Conservation (phyloP, 2,888 invertebrate genomes). For the Agapostemon virescens region DNA sequence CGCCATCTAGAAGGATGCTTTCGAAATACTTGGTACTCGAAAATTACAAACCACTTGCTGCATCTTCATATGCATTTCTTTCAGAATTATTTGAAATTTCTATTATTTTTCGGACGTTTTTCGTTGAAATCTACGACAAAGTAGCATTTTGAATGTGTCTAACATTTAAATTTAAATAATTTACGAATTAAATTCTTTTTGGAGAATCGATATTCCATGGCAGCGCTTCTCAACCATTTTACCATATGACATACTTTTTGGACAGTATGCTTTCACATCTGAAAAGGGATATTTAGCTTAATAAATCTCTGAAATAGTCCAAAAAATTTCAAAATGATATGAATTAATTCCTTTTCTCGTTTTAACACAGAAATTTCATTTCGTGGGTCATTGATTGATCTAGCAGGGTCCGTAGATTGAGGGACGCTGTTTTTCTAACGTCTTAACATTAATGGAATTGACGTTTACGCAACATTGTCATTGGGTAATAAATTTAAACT, state of each 20-base stretch:
- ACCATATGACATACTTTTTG: neutral
- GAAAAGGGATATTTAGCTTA: neutral
- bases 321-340: neutral
- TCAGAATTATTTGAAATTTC: neutral
- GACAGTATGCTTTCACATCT: neutral
- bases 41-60: conserved; percentile 7
- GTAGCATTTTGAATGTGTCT: neutral
- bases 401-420: neutral
- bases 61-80: neutral
- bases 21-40: neutral
- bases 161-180: neutral
- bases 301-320: neutral
- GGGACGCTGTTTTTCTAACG: neutral
- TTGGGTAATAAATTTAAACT: neutral
- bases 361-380: neutral
- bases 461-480: neutral
- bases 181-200: neutral
- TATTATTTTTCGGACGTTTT: neutral
- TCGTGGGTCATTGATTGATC: neutral
- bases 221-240: neutral
- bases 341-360: neutral
- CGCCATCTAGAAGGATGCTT: conserved; percentile 26
- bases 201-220: neutral
- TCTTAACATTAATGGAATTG: neutral
- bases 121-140: neutral